phyloP scores from a whole-genome alignment of 2,113 vertebrate species.

The Nycticryphes semicollaris region DNA sequence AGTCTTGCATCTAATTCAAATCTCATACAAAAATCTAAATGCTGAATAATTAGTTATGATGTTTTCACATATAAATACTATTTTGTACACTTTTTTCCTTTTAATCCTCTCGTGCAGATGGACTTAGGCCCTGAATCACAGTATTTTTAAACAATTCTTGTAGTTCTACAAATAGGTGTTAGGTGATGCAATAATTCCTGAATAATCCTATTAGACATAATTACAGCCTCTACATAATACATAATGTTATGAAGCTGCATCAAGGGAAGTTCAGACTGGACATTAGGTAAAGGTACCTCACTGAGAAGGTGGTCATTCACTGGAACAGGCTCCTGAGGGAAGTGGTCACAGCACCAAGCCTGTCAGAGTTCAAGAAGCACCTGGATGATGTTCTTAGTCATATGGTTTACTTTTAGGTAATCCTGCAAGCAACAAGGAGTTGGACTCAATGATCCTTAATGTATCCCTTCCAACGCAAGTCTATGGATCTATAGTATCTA shows the following conservation, averaged over 20 bases:
- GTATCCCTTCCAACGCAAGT: not conserved
- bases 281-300: not conserved
- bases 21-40: not conserved
- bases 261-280: not conserved
- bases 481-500: not conserved
- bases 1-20: not conserved
- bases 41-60: not conserved
- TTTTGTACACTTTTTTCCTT: not conserved
- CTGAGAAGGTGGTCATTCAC: no score
- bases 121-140: not conserved
- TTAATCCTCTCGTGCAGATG: not conserved
- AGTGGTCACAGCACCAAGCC: not conserved
- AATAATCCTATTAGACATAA: not conserved
- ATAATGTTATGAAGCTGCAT: not conserved
- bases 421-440: not conserved
- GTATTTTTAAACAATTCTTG: not conserved
- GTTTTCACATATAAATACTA: not conserved
- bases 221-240: not conserved
- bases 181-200: not conserved
- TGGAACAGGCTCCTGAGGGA: not conserved
- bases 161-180: not conserved
- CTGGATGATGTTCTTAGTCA: not conserved
- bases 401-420: not conserved
- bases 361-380: not conserved
- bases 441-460: not conserved